phyloP scores from a whole-genome alignment of 1,140 invertebrate genomes.

The Drosophila kohkoa region DNA sequence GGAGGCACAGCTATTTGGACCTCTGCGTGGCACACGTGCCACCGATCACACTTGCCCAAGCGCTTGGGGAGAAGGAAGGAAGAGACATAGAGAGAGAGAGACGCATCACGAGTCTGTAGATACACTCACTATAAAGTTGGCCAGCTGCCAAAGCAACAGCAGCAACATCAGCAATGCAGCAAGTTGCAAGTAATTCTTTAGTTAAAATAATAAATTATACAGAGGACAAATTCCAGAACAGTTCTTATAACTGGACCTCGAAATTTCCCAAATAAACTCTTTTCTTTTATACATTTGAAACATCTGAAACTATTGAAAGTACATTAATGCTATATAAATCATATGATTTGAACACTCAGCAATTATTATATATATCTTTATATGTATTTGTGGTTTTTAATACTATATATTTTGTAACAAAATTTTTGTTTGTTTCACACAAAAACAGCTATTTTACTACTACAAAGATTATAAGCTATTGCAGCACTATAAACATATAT shows the following conservation, averaged over 20 bases:
- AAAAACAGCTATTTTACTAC: no score
- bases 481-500: no score
- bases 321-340: no score
- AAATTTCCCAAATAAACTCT: background rate
- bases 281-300: no score
- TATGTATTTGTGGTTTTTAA: no score
- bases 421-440: no score
- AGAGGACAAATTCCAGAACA: background rate
- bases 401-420: no score
- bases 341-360: no score
- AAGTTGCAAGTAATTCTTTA: background rate
- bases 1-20: conserved; percentile 38
- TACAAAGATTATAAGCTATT: no score
- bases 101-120: conserved; percentile 1
- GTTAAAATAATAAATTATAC: background rate
- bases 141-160: conserved; percentile 5
- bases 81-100: background rate
- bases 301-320: no score
- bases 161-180: conserved; percentile 1
- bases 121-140: conserved; percentile 16
- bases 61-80: background rate
- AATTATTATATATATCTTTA: no score
- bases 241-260: background rate
- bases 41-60: conserved; percentile 24
- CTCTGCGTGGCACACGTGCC: conserved; percentile 32